phyloP scores from a whole-genome alignment of 2,888 invertebrate species.

The Gymnoscelis rufifasciata region DNA sequence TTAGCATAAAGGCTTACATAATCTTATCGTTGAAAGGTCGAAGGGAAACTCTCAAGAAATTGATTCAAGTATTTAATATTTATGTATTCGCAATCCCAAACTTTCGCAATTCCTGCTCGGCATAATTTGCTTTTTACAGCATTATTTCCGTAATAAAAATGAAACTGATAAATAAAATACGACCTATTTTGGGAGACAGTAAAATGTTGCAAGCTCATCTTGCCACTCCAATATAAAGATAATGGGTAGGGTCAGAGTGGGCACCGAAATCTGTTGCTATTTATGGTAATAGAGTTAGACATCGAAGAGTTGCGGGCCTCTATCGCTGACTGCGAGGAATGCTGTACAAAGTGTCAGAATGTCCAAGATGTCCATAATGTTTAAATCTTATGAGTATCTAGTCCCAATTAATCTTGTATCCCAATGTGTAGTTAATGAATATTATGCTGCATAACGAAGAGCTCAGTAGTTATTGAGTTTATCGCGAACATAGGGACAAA shows the following conservation, averaged over 20 bases:
- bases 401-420: no score
- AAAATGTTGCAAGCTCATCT: slow-evolving; percentile 55
- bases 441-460: no score
- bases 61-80: slow-evolving; percentile 17
- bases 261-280: slow-evolving; percentile 51
- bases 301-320: slow-evolving; percentile 36
- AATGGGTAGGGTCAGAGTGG: slow-evolving; percentile 50
- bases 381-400: no score
- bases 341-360: no score
- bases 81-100: slow-evolving; percentile 27
- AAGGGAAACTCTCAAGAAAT: not conserved
- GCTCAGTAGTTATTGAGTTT: no score
- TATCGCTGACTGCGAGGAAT: no score
- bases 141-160: slow-evolving; percentile 31
- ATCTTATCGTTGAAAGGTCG: not conserved
- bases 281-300: slow-evolving; percentile 55
- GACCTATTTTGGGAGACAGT: slow-evolving; percentile 34
- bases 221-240: slow-evolving; percentile 46
- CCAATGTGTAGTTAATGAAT: no score
- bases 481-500: no score
- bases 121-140: slow-evolving; percentile 29
- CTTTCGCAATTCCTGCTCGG: slow-evolving; percentile 18
- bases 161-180: slow-evolving; percentile 39
- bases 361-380: no score
- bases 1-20: not conserved